Conservation (phyloP, 1,140 invertebrate species). For the Drosophila varians region DNA sequence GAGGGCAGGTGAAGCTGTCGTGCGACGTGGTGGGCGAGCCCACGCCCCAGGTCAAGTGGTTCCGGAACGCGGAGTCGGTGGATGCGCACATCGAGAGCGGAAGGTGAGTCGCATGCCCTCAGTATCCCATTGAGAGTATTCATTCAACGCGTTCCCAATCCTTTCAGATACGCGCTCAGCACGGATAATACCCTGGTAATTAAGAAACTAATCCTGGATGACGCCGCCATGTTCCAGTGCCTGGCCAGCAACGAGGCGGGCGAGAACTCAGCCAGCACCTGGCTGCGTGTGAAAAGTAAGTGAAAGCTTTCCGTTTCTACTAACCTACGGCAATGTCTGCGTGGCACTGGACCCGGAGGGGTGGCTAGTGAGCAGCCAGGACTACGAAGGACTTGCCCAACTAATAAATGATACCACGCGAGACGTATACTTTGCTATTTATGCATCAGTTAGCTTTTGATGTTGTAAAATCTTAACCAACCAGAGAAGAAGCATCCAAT, state of each 20-base stretch:
- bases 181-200: constrained; percentile 93
- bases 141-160: neutral
- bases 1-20: constrained; percentile 88
- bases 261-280: constrained; percentile 94
- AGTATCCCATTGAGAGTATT: too few species aligned
- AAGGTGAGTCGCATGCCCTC: constrained; percentile 81
- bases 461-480: neutral
- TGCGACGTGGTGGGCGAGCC: constrained; percentile 92
- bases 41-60: constrained; percentile 91
- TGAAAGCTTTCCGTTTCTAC: constrained; percentile 61
- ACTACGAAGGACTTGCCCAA: too few species aligned
- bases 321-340: neutral
- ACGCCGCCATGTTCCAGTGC: constrained; percentile 98
- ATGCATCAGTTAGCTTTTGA: neutral
- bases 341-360: constrained; percentile 1
- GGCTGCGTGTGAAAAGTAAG: constrained; percentile 98
- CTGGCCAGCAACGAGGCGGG: constrained; percentile 95
- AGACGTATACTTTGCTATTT: neutral
- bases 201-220: constrained; percentile 91
- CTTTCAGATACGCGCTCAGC: constrained; percentile 75
- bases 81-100: constrained; percentile 83
- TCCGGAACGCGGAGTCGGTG: constrained; percentile 87
- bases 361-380: neutral
- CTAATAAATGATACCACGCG: too few species aligned
- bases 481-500: neutral